Evolutionary conservation across 2,797 vertebrate genomes (phyloP), one percentile per base, ranked within the genome.

Genomic region (Galago senegalensis): DNA sequence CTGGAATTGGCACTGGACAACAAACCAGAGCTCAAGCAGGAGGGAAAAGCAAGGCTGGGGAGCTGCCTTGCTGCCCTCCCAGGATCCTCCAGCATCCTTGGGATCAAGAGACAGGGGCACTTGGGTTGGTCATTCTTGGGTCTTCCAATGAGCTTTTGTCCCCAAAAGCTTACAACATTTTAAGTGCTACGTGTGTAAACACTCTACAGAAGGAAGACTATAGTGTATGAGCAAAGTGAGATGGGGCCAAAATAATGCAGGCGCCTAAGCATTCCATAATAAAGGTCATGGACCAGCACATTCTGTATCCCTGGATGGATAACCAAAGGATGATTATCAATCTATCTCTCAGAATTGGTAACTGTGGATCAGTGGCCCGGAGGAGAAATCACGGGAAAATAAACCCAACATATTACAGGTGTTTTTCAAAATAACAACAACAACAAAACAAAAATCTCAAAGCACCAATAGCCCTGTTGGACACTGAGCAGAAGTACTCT

Each of bases 391-490:
- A 98, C 98, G 98, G 97, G 97, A 98, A 98, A 98, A 97, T 89
- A 98, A 98, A 98, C 97, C 70, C 89, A 96, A 97, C 98, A 98
- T 98, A 96, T 83, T 98, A 98, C 94, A 89, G 87, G 97, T 98
- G 97, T 98, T 98, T 98, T 97, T 96, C 94, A 95, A 97, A 96
- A 90, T 17, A 96, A 89, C 8, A 95, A 94, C 16, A 87, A 89
- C 46, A 82, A 93, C 16, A 92, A 87, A 97, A 95, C 97, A 98
- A 98, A 98, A 97, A 87, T 96, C 97, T 97, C 97, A 98, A 98
- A 99, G 98, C 98, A 99, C 98, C 98, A 98, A 98, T 98, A 97
- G 98, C 96, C 93, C 97, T 98, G 98, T 98, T 98, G 93, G 91
- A 96, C 94, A 95, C 94, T 95, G 95, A 97, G 97, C 98, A 97